phyloP scores from a whole-genome alignment of 2,113 vertebrate genomes.

The Periophthalmodon schlosseri region DNA sequence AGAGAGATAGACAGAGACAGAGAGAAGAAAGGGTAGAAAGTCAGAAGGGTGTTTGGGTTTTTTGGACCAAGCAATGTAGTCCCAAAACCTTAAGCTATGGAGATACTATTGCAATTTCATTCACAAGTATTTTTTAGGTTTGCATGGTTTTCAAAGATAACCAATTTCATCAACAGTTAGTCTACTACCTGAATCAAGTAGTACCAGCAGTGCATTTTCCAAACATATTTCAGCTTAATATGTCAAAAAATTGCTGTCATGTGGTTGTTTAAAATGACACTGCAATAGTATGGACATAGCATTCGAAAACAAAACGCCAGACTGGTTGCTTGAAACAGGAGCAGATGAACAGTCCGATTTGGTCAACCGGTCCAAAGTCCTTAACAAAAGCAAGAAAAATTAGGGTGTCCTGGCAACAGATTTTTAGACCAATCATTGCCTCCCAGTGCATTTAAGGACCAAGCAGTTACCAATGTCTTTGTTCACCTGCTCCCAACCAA shows the following conservation, averaged over 20 bases:
- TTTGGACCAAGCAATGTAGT: conserved; percentile 28
- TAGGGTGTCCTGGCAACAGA: conserved; percentile 20
- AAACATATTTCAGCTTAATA: no score
- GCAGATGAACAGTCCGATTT: conserved; percentile 8
- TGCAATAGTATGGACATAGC: conserved; percentile 17
- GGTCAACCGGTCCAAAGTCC: conserved; percentile 19
- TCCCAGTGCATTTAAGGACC: conserved; percentile 33
- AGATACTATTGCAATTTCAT: conserved; percentile 1
- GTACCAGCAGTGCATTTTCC: no score
- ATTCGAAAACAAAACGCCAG: conserved; percentile 21
- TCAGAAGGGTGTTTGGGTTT: conserved; percentile 5
- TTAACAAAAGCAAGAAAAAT: conserved; percentile 22
- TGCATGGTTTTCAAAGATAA: not conserved
- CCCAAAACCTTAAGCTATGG: conserved; percentile 27
- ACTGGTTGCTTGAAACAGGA: conserved; percentile 23
- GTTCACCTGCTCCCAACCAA: conserved; percentile 10
- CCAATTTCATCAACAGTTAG: not conserved
- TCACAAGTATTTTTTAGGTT: not conserved
- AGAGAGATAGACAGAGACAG: not conserved
- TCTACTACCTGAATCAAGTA: no score
- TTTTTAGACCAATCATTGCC: conserved; percentile 14
- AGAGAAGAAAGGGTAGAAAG: conserved; percentile 12
- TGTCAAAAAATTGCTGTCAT: not conserved
- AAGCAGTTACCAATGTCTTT: not conserved
- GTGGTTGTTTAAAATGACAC: not conserved